Conservation (phyloP, 2,888 invertebrate species). For the Drosophila lacicola region DNA sequence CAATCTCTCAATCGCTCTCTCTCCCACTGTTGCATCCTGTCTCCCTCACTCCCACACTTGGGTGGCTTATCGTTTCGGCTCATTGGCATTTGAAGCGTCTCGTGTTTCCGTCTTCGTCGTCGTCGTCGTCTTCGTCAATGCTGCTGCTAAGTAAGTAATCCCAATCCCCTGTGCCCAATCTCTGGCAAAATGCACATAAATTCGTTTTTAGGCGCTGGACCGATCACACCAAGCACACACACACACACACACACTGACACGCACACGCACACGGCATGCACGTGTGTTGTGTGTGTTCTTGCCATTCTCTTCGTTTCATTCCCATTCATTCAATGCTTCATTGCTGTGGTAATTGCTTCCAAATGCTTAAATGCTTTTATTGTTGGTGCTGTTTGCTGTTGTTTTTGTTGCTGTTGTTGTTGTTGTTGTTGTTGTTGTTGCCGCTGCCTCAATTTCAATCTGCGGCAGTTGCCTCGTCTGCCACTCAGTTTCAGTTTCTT, state of each 20-base stretch:
- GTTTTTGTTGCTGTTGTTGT: slow-evolving; percentile 4
- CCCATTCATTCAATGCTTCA: slow-evolving; percentile 77
- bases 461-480: slow-evolving; percentile 41
- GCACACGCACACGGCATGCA: slow-evolving; percentile 15
- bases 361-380: slow-evolving; percentile 80
- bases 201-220: slow-evolving; percentile 47
- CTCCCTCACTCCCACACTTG: slow-evolving; percentile 5
- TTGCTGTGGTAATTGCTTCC: slow-evolving; percentile 81
- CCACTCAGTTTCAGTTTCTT: slow-evolving; percentile 59
- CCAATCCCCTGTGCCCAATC: slow-evolving; percentile 61
- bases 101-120: slow-evolving; percentile 62
- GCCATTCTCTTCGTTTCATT: slow-evolving; percentile 25
- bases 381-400: slow-evolving; percentile 35
- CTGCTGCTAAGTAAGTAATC: slow-evolving; percentile 74
- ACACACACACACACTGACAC: slow-evolving; percentile 15
- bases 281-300: slow-evolving; percentile 5
- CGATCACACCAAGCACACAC: slow-evolving; percentile 30
- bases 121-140: slow-evolving; percentile 37
- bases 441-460: slow-evolving; percentile 20
- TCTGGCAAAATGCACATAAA: slow-evolving; percentile 71
- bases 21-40: neutral
- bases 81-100: slow-evolving; percentile 75
- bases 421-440: slow-evolving; percentile 30
- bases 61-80: slow-evolving; percentile 56
- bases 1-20: neutral